A percentile compares a stretch with the other conserved stretches of the same genome.
These are phyloP conservation scores for Coleophora flavipennella DNA, from an alignment of 2,888 invertebrate genomes.

Conservation along the genomic window DNA sequence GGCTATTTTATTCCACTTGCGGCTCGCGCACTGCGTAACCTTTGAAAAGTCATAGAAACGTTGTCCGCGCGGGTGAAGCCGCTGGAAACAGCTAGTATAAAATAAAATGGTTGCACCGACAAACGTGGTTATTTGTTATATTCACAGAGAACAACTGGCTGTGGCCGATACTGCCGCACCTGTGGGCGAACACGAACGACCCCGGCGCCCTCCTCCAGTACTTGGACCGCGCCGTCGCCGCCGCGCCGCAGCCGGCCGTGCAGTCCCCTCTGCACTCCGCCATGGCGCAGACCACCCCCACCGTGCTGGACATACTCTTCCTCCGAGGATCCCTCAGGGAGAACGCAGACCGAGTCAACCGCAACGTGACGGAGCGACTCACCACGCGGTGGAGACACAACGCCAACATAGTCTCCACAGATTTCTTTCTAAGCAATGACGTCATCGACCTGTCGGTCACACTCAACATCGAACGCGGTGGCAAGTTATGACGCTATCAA, in stretches of 20 bases:
- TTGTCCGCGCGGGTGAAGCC: too few relatives aligned
- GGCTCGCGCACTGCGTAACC: too few relatives aligned
- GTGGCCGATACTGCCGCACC: constrained; percentile 76
- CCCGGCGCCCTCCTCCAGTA: constrained; percentile 45
- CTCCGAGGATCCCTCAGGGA: constrained; percentile 74
- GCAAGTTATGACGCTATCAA: constrained; percentile 51
- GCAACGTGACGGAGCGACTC: constrained; percentile 79
- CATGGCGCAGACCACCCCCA: constrained; percentile 83
- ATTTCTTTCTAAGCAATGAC: constrained; percentile 81
- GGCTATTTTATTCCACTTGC: too few relatives aligned
- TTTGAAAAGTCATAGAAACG: too few relatives aligned
- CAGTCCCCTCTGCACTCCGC: constrained; percentile 74
- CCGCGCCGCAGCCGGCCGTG: constrained; percentile 47
- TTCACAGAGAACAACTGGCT: constrained; percentile 73
- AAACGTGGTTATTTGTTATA: too few relatives aligned
- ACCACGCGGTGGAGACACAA: constrained; percentile 76
- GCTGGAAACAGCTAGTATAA: too few relatives aligned
- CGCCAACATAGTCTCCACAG: constrained; percentile 81
- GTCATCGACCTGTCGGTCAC: constrained; percentile 78
- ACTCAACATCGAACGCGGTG: constrained; percentile 52
- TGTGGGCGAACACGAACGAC: constrained; percentile 75
- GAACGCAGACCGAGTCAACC: constrained; percentile 78
- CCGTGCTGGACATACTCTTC: constrained; percentile 74
- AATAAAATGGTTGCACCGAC: too few relatives aligned
- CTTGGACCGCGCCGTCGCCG: constrained; percentile 51